Conservation (phyloP, 2,888 invertebrate species). For the Oscheius onirici region DNA sequence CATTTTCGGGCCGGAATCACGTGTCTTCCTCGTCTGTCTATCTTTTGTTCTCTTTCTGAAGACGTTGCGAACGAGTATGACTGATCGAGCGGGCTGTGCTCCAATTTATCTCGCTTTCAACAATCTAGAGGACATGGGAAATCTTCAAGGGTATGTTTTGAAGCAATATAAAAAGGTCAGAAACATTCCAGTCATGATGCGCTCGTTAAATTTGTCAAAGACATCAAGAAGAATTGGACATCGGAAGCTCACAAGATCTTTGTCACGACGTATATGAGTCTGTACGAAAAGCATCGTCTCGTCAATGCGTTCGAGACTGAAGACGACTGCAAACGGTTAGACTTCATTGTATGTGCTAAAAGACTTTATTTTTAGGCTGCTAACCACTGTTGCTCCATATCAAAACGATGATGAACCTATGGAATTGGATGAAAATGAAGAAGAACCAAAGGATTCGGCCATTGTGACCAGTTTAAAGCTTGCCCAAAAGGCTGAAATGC, state of each 20-base stretch:
- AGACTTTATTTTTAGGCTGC: not conserved
- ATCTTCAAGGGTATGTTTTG: not conserved
- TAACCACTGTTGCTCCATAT: not conserved
- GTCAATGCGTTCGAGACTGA: constrained; percentile 41
- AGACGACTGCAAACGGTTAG: constrained; percentile 29
- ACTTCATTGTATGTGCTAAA: not conserved
- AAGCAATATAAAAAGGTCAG: not conserved
- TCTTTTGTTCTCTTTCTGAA: constrained; percentile 38
- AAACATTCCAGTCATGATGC: not conserved
- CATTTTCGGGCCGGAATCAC: not conserved
- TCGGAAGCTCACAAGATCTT: constrained; percentile 44
- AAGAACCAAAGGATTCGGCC: not conserved
- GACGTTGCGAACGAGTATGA: constrained; percentile 39
- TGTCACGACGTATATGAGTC: constrained; percentile 40
- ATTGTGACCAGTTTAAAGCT: not conserved
- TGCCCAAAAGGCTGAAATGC: not conserved
- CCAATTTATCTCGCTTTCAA: constrained; percentile 46
- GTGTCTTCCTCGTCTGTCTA: constrained; percentile 24
- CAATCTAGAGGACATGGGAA: constrained; percentile 3
- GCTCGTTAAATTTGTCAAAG: constrained; percentile 6
- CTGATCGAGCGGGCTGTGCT: constrained; percentile 46
- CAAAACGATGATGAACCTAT: constrained; percentile 1
- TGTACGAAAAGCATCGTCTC: constrained; percentile 38
- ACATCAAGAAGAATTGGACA: constrained; percentile 46
- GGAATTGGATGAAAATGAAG: constrained; percentile 1